Conservation (phyloP, 2,888 invertebrate genomes). For the Hypena proboscidalis region DNA sequence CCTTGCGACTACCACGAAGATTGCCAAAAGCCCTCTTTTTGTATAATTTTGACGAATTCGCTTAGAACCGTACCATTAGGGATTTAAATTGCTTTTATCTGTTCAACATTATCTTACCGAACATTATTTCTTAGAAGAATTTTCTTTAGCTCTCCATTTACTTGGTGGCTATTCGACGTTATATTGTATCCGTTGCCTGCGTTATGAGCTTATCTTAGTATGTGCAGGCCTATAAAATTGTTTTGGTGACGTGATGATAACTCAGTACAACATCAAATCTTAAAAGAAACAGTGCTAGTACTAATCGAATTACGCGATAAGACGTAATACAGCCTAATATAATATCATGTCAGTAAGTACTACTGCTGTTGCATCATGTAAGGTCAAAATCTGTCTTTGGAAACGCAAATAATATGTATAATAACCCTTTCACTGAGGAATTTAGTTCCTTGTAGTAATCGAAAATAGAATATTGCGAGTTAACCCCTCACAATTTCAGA, state of each 20-base stretch:
- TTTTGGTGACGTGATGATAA: not conserved
- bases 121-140: conserved; percentile 12
- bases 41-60: conserved; percentile 40
- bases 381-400: too few species aligned
- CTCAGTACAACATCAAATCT: conserved; percentile 1
- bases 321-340: too few species aligned
- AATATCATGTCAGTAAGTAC: too few species aligned
- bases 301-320: conserved; percentile 8
- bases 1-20: conserved; percentile 32
- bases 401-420: too few species aligned
- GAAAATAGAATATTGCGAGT: too few species aligned
- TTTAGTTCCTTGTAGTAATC: too few species aligned
- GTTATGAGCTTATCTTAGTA: conserved; percentile 1
- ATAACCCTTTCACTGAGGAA: too few species aligned
- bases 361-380: too few species aligned
- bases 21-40: conserved; percentile 34
- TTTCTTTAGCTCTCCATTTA: conserved; percentile 20
- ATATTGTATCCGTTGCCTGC: conserved; percentile 7
- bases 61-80: conserved; percentile 31
- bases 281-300: not conserved
- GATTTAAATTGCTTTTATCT: conserved; percentile 37
- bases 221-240: conserved; percentile 1
- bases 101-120: conserved; percentile 18
- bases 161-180: conserved; percentile 4
- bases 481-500: too few species aligned